Evolutionary conservation across 2,888 invertebrate species (phyloP).

Genomic region (Coronaproctus castanopsis): DNA sequence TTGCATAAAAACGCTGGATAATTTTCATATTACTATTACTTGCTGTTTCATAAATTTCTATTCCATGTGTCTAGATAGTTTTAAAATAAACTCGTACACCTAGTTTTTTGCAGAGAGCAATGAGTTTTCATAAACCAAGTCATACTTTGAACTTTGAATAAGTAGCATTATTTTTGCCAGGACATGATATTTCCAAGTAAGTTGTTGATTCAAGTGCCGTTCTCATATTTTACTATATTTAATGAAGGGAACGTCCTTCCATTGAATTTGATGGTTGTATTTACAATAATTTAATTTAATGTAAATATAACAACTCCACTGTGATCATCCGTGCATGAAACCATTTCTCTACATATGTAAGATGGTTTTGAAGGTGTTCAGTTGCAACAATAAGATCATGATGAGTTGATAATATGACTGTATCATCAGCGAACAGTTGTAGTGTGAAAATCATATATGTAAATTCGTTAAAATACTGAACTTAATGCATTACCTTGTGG

Average conservation of each 20-base stretch:
- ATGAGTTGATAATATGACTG: background rate
- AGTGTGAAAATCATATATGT: background rate
- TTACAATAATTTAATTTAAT: background rate
- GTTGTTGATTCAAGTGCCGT: background rate
- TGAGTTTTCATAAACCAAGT: background rate
- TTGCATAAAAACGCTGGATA: background rate
- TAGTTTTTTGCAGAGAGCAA: background rate
- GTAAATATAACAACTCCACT: background rate
- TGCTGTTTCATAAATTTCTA: background rate
- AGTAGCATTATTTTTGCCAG: background rate
- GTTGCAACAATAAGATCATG: background rate
- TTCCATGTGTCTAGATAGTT: background rate
- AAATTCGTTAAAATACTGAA: background rate
- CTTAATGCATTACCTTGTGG: background rate
- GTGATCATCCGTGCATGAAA: background rate
- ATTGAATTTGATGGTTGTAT: background rate
- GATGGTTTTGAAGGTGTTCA: background rate
- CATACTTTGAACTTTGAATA: background rate
- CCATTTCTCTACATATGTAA: background rate
- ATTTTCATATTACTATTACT: background rate
- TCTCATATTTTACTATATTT: background rate
- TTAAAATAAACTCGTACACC: background rate
- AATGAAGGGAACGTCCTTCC: background rate
- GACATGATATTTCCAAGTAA: background rate
- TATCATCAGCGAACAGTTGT: background rate